phyloP scores from a whole-genome alignment of 2,113 vertebrate genomes.

The Centropristis striata region DNA sequence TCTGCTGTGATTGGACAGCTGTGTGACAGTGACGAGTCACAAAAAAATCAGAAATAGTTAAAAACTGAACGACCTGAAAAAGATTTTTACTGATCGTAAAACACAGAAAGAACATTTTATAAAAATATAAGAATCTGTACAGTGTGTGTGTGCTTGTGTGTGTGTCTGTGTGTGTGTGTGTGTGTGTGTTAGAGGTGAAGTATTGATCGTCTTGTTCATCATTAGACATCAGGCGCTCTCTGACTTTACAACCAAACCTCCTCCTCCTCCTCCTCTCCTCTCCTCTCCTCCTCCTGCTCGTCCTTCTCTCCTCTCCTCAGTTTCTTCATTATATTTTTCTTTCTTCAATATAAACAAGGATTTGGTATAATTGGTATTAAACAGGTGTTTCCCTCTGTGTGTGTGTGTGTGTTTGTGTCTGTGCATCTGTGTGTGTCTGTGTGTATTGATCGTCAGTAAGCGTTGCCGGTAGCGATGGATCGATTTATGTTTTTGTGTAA shows the following conservation, averaged over 20 bases:
- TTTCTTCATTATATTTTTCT: too few relatives aligned
- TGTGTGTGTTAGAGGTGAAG: slow-evolving; percentile 15
- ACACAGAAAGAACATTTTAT: too few relatives aligned
- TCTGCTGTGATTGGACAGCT: too few relatives aligned
- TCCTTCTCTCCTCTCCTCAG: background rate
- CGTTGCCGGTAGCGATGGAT: slow-evolving; percentile 16
- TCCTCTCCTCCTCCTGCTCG: too few relatives aligned
- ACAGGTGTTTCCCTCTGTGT: too few relatives aligned
- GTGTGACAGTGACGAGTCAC: too few relatives aligned
- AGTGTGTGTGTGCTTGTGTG: slow-evolving; percentile 13
- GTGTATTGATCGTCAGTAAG: slow-evolving; percentile 46
- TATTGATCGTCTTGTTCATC: slow-evolving; percentile 42
- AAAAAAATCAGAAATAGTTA: too few relatives aligned
- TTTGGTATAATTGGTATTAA: too few relatives aligned
- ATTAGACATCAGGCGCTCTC: slow-evolving; percentile 33
- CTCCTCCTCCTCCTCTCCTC: too few relatives aligned
- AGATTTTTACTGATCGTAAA: too few relatives aligned
- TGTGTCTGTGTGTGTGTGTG: background rate
- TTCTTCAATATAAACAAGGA: background rate
- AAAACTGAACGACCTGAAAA: too few relatives aligned
- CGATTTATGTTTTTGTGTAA: slow-evolving; percentile 25
- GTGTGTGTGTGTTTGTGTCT: background rate
- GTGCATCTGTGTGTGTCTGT: slow-evolving; percentile 5
- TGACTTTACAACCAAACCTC: slow-evolving; percentile 26
- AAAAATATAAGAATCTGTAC: too few relatives aligned